These are phyloP conservation scores for Gastrophryne carolinensis DNA, from an alignment of 2,797 vertebrate genomes.

Conservation along the genomic window DNA sequence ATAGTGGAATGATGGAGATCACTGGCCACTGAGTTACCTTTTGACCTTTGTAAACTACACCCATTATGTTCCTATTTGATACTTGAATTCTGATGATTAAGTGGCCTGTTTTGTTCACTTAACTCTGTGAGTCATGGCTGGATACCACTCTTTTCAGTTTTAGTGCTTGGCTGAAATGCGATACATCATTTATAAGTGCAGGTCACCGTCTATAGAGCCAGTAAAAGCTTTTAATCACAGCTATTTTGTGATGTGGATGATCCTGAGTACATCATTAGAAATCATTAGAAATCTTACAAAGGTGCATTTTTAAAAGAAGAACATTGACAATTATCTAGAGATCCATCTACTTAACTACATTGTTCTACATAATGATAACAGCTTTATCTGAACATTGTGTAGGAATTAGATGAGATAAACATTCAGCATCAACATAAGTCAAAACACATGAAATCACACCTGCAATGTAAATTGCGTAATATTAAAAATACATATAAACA, in stretches of 20 bases:
- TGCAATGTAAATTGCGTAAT: too few relatives aligned
- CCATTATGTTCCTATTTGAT: constrained; percentile 77
- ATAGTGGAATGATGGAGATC: too few relatives aligned
- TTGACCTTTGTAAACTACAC: too few relatives aligned
- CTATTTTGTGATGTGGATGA: constrained; percentile 71
- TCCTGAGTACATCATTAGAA: constrained; percentile 66
- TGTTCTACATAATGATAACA: constrained; percentile 2
- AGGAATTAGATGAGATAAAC: not conserved
- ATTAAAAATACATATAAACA: too few relatives aligned
- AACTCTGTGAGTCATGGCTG: constrained; percentile 73
- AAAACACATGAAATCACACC: too few relatives aligned
- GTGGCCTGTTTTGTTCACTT: constrained; percentile 75
- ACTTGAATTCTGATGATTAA: constrained; percentile 68
- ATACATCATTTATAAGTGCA: constrained; percentile 78
- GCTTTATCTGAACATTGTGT: constrained; percentile 1
- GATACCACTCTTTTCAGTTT: constrained; percentile 73
- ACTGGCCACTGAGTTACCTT: too few relatives aligned
- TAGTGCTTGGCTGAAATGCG: constrained; percentile 73
- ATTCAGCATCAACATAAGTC: not conserved
- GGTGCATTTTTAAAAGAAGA: constrained; percentile 63
- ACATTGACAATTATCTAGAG: constrained; percentile 45
- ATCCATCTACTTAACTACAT: not conserved
- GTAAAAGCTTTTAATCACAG: constrained; percentile 77
- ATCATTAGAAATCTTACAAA: constrained; percentile 68
- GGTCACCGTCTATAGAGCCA: constrained; percentile 70